Conservation (phyloP, 1,140 invertebrate genomes). For the Sycophaga agraensis region DNA sequence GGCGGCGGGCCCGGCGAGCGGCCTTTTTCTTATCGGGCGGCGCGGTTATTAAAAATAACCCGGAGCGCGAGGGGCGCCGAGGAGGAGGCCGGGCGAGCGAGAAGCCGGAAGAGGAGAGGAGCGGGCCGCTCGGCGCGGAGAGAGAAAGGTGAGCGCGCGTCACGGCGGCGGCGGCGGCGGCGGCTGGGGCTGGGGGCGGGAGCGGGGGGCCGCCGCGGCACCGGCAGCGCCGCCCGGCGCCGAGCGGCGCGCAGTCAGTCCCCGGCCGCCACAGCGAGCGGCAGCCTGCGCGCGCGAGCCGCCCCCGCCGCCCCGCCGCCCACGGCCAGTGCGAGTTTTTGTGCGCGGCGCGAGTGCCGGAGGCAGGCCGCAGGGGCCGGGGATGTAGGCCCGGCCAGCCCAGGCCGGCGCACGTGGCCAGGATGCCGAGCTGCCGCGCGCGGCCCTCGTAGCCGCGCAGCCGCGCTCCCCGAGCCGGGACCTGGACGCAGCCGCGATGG, state of each 20-base stretch:
- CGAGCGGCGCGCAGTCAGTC: constrained; percentile 52
- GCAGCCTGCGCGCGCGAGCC: constrained; percentile 36
- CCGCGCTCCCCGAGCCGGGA: constrained; percentile 22
- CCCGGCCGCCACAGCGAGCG: constrained; percentile 61
- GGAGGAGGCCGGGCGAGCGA: background rate
- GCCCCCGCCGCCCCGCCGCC: background rate
- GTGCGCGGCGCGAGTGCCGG: too few species aligned
- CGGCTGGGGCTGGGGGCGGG: background rate
- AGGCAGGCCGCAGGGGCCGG: background rate
- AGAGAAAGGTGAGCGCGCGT: background rate
- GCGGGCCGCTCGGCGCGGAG: background rate
- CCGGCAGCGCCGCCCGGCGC: constrained; percentile 7
- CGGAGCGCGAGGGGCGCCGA: background rate
- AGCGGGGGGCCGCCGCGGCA: background rate
- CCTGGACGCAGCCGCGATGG: constrained; percentile 58
- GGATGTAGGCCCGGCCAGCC: background rate
- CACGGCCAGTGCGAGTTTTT: background rate
- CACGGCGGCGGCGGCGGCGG: constrained; percentile 22
- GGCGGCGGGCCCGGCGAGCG: constrained; percentile 20
- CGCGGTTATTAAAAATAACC: constrained; percentile 23
- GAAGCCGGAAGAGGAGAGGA: background rate
- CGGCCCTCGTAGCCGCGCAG: constrained; percentile 28
- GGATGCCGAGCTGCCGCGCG: constrained; percentile 15
- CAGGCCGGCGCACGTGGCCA: background rate
- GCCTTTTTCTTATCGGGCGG: constrained; percentile 13